Conservation (phyloP, 2,888 invertebrate genomes). For the Trypoxylon attenuatum region DNA sequence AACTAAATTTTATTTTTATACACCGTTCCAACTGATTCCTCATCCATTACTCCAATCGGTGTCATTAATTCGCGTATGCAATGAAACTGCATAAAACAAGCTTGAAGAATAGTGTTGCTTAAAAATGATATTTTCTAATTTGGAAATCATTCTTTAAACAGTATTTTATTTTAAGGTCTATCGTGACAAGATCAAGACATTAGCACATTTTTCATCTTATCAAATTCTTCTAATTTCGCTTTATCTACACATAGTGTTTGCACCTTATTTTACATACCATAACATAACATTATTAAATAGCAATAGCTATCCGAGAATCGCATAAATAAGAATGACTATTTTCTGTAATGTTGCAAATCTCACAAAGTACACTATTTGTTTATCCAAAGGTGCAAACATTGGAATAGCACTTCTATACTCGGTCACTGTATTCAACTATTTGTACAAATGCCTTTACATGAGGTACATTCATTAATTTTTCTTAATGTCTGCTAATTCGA, state of each 20-base stretch:
- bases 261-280: too few species aligned
- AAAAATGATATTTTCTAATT: conserved; percentile 32
- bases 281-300: too few species aligned
- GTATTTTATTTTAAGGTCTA: conserved; percentile 20
- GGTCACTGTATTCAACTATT: conserved; percentile 38
- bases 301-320: background rate
- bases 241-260: conserved; percentile 53
- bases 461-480: conserved; percentile 60
- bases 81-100: conserved; percentile 35
- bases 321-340: background rate
- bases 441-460: conserved; percentile 49
- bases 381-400: conserved; percentile 42
- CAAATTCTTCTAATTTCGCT: conserved; percentile 45
- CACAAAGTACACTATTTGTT: too few species aligned
- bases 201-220: conserved; percentile 22
- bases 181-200: conserved; percentile 27
- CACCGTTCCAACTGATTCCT: conserved; percentile 21
- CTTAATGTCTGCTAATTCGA: conserved; percentile 59
- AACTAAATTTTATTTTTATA: conserved; percentile 36
- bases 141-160: conserved; percentile 21
- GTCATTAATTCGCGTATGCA: conserved; percentile 45
- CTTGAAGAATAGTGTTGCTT: conserved; percentile 46
- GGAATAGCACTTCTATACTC: conserved; percentile 41
- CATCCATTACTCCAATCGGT: conserved; percentile 36
- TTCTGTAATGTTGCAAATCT: too few species aligned